phyloP scores from a whole-genome alignment of 2,888 invertebrate genomes.

The Autographa pulchrina region DNA sequence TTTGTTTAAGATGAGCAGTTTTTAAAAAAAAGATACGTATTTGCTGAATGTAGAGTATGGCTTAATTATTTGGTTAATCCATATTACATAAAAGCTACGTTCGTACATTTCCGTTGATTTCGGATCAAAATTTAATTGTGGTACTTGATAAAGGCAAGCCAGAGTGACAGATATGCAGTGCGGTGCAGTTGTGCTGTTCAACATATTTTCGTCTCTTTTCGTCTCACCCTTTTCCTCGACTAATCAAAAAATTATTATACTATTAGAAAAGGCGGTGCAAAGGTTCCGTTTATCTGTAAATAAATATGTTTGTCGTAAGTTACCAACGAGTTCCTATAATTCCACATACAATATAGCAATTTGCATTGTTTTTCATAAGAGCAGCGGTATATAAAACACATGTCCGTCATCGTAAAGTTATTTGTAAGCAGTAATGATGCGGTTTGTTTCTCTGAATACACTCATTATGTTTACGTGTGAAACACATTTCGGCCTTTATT shows the following conservation, averaged over 20 bases:
- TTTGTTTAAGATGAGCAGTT: not conserved
- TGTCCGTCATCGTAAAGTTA: conserved; percentile 26
- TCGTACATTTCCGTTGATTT: not conserved
- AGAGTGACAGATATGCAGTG: not conserved
- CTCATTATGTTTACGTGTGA: conserved; percentile 66
- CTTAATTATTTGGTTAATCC: too few relatives aligned
- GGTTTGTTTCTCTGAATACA: conserved; percentile 51
- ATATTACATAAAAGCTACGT: too few relatives aligned
- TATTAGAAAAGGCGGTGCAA: not conserved
- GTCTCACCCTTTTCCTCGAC: too few relatives aligned
- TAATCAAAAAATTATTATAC: not conserved
- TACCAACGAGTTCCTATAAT: not conserved
- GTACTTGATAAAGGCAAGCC: not conserved
- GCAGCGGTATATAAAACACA: conserved; percentile 17
- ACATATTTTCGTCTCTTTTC: too few relatives aligned
- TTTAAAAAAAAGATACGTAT: not conserved
- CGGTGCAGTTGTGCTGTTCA: not conserved
- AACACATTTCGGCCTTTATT: conserved; percentile 68
- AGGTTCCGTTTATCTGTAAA: not conserved
- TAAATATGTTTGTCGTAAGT: not conserved
- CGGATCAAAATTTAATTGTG: not conserved
- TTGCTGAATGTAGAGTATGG: not conserved
- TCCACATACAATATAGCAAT: not conserved
- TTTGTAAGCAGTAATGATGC: conserved; percentile 51
- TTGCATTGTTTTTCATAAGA: not conserved